These are phyloP conservation scores for Alethe diademata DNA, from an alignment of 2,113 vertebrate species.

Conservation along the genomic window DNA sequence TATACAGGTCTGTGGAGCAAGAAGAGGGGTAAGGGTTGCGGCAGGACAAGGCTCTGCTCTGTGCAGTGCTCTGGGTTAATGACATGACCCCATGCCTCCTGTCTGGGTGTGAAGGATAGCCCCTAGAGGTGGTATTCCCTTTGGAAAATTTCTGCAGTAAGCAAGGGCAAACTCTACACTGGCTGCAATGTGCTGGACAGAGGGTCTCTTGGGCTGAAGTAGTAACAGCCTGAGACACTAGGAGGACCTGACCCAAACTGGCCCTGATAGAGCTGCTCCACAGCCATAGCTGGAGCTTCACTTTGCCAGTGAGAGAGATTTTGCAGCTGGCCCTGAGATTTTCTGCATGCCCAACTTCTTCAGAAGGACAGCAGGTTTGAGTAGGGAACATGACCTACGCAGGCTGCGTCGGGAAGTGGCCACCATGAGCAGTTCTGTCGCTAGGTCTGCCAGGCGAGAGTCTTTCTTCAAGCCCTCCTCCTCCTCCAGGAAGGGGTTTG, in stretches of 20 bases:
- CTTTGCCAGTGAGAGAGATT: background rate
- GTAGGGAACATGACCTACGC: conserved; percentile 57
- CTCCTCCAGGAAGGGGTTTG: conserved; percentile 95
- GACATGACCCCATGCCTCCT: rapidly evolving
- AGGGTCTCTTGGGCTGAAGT: background rate
- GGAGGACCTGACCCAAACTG: background rate
- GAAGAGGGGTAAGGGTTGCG: background rate
- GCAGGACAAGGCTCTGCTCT: background rate
- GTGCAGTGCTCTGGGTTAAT: background rate
- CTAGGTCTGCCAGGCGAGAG: conserved; percentile 85
- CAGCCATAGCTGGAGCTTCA: rapidly evolving
- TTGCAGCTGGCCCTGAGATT: background rate
- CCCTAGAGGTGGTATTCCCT: background rate
- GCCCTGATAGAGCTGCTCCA: background rate
- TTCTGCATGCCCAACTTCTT: background rate
- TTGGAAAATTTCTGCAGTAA: background rate
- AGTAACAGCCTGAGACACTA: background rate
- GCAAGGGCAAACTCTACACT: background rate
- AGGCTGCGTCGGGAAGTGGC: conserved; percentile 89
- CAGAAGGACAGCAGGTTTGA: background rate
- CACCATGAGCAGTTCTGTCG: conserved; percentile 91
- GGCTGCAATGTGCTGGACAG: background rate
- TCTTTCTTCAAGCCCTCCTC: conserved; percentile 87
- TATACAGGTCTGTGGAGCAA: conserved; percentile 85
- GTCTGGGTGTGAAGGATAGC: background rate